phyloP scores from a whole-genome alignment of 2,113 vertebrate species.

The Triplophysa dalaica region DNA sequence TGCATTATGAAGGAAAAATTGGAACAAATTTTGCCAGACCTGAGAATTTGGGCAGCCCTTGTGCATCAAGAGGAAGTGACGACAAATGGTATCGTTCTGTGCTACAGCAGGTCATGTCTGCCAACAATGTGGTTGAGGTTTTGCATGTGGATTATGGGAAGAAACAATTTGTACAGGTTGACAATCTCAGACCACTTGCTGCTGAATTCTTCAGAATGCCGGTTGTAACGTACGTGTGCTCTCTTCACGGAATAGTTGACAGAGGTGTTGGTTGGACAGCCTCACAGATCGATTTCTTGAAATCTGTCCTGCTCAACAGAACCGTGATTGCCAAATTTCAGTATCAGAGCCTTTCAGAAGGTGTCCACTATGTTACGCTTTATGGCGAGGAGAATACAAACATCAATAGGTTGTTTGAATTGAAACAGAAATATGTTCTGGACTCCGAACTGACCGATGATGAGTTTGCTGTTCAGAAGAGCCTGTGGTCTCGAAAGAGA shows the following conservation, averaged over 20 bases:
- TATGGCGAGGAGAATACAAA: conserved; percentile 81
- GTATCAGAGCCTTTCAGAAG: conserved; percentile 84
- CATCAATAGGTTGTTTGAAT: conserved; percentile 80
- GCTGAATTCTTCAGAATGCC: conserved; percentile 86
- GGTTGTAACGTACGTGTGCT: conserved; percentile 87
- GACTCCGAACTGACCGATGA: conserved; percentile 54
- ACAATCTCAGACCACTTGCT: conserved; percentile 76
- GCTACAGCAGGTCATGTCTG: conserved; percentile 76
- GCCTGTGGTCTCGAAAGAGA: background rate
- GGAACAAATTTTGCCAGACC: conserved; percentile 56
- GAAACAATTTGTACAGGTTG: conserved; percentile 78
- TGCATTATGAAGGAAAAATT: conserved; percentile 63
- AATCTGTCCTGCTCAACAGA: conserved; percentile 75
- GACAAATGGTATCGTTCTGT: conserved; percentile 88
- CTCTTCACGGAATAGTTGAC: conserved; percentile 81
- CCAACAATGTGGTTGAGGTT: conserved; percentile 76
- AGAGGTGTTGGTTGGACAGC: conserved; percentile 80
- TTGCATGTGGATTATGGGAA: conserved; percentile 88
- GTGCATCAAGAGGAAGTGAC: conserved; percentile 81
- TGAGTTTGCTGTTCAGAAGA: conserved; percentile 50
- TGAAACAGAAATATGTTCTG: conserved; percentile 66
- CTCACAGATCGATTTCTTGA: conserved; percentile 74
- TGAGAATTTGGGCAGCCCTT: conserved; percentile 80
- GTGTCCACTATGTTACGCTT: conserved; percentile 84
- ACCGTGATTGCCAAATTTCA: conserved; percentile 81